Percentiles rank a stretch among this genome's conserved stretches.
These are phyloP conservation scores for Callionymus lyra DNA, from an alignment of 2,113 vertebrate species.

Conservation along the genomic window DNA sequence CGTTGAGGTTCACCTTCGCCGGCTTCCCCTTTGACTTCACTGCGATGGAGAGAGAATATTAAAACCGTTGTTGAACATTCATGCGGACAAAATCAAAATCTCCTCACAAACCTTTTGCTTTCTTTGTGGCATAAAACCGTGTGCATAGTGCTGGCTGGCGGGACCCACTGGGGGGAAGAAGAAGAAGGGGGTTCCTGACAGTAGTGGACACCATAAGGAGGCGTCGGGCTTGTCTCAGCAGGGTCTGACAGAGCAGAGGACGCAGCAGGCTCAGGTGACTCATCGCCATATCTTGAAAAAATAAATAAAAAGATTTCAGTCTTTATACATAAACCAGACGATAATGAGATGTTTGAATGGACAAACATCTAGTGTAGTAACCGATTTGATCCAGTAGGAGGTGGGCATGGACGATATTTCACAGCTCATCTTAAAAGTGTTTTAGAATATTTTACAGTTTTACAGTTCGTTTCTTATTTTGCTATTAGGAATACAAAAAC, in stretches of 20 bases:
- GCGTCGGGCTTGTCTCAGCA: constrained; percentile 16
- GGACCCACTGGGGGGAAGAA: constrained; percentile 5
- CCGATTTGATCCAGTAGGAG: constrained; percentile 51
- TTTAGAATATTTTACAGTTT: too few relatives aligned
- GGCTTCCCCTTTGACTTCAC: constrained; percentile 83
- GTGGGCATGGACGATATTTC: constrained; percentile 31
- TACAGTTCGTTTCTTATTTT: too few relatives aligned
- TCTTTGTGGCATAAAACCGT: constrained; percentile 83
- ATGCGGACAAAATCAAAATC: background rate
- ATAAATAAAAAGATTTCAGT: too few relatives aligned
- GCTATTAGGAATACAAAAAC: too few relatives aligned
- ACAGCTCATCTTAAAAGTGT: background rate
- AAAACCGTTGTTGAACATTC: constrained; percentile 7
- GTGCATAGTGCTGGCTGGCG: constrained; percentile 18
- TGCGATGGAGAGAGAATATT: constrained; percentile 32
- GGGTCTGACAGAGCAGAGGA: constrained; percentile 42
- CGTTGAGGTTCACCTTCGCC: constrained; percentile 78
- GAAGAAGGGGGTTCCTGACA: background rate
- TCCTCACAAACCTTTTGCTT: constrained; percentile 70
- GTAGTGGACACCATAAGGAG: constrained; percentile 8
- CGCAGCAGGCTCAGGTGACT: constrained; percentile 58
- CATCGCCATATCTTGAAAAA: constrained; percentile 56
- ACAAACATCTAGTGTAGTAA: constrained; percentile 21
- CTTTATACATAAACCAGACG: too few relatives aligned
- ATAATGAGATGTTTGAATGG: too few relatives aligned